Conservation (phyloP, 2,888 invertebrate genomes). For the Peribatodes rhomboidaria region DNA sequence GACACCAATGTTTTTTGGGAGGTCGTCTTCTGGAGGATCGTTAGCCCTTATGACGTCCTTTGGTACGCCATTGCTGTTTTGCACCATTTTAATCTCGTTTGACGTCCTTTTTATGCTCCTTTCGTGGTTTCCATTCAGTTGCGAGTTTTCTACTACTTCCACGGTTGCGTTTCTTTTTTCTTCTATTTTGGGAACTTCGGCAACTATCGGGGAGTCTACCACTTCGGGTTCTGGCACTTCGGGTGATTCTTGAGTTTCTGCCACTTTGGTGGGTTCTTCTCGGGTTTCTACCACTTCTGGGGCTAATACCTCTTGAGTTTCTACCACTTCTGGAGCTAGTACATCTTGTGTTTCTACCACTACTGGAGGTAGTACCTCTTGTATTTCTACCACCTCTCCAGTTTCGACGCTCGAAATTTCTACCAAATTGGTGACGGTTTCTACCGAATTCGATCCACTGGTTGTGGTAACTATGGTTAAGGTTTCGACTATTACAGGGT, state of each 20-base stretch:
- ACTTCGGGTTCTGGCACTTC: constrained; percentile 20
- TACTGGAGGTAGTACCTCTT: background rate
- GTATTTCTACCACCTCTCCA: constrained; percentile 17
- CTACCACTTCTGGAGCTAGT: constrained; percentile 8
- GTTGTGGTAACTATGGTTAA: constrained; percentile 35
- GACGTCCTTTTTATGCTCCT: constrained; percentile 64
- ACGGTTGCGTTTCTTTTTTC: constrained; percentile 14
- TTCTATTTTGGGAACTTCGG: constrained; percentile 29
- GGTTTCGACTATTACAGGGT: constrained; percentile 49
- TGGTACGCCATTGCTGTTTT: constrained; percentile 66
- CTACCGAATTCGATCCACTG: constrained; percentile 31
- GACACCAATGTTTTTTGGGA: constrained; percentile 82
- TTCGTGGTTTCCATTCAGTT: constrained; percentile 57
- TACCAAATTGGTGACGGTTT: constrained; percentile 33
- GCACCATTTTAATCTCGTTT: constrained; percentile 80
- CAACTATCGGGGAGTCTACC: constrained; percentile 28
- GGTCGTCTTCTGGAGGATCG: constrained; percentile 80
- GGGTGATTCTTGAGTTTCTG: constrained; percentile 6
- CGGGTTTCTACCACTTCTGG: constrained; percentile 20
- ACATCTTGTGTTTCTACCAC: constrained; percentile 12
- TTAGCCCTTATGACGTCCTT: constrained; percentile 80
- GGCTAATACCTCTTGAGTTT: constrained; percentile 23
- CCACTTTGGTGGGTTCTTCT: constrained; percentile 2
- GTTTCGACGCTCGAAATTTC: constrained; percentile 25
- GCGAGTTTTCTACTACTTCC: constrained; percentile 16